Conservation (phyloP, 2,113 vertebrate species). For the Prochilodus magdalenae region DNA sequence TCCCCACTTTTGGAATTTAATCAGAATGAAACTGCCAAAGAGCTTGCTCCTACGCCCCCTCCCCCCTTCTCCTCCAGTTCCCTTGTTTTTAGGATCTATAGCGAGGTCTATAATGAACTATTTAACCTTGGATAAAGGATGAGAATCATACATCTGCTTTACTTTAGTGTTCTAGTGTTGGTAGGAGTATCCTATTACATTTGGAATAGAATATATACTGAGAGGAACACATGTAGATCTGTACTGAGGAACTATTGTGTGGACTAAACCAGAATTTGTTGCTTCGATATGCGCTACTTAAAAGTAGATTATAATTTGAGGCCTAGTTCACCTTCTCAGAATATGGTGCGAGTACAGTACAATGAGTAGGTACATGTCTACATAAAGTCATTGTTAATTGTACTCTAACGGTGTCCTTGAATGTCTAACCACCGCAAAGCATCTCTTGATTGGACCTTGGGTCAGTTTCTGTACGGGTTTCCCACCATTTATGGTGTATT, state of each 20-base stretch:
- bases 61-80: not conserved
- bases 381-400: constrained; percentile 28
- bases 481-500: constrained; percentile 72
- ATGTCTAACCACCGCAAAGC: constrained; percentile 23
- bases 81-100: not conserved
- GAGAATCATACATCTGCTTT: not conserved
- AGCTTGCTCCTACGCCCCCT: no score
- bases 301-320: constrained; percentile 22
- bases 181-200: not conserved
- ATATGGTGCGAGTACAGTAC: constrained; percentile 32
- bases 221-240: not conserved
- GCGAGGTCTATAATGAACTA: not conserved
- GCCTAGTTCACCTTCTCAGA: constrained; percentile 11
- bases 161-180: not conserved
- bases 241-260: not conserved
- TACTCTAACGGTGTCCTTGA: constrained; percentile 37
- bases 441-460: constrained; percentile 40
- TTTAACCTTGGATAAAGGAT: not conserved
- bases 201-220: constrained; percentile 4
- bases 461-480: constrained; percentile 57
- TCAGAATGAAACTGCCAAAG: constrained; percentile 62
- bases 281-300: constrained; percentile 1
- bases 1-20: constrained; percentile 32
- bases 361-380: constrained; percentile 10
- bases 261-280: not conserved